These are phyloP conservation scores for Liasis olivaceus DNA, from an alignment of 2,797 vertebrate genomes.

Conservation along the genomic window DNA sequence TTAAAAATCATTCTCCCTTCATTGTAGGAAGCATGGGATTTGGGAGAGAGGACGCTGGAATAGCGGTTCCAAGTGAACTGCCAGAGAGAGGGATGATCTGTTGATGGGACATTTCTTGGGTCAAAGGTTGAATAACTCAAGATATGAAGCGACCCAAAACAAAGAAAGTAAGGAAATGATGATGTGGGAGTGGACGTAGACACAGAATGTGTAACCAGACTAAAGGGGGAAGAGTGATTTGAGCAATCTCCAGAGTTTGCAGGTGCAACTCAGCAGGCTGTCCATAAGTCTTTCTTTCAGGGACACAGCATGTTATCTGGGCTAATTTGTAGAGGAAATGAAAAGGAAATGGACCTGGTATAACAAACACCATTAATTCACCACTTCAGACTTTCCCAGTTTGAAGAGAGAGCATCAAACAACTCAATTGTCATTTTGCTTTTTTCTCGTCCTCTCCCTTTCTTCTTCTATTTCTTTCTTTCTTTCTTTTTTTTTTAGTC, in stretches of 20 bases:
- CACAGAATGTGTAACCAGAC: neutral
- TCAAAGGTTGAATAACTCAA: too few relatives aligned
- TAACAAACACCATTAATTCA: slow-evolving; percentile 77
- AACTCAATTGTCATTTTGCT: slow-evolving; percentile 70
- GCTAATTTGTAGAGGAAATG: slow-evolving; percentile 78
- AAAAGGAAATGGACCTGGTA: slow-evolving; percentile 78
- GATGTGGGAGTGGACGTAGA: neutral
- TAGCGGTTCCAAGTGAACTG: neutral
- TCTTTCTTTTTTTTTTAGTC: slow-evolving; percentile 49
- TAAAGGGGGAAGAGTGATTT: slow-evolving; percentile 15
- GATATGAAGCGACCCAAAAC: neutral
- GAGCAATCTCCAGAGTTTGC: slow-evolving; percentile 51
- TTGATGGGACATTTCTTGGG: neutral
- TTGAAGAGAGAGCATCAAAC: slow-evolving; percentile 73
- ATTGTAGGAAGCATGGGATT: neutral
- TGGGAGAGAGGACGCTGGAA: neutral
- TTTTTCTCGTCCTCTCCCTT: slow-evolving; percentile 11
- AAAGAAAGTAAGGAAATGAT: neutral
- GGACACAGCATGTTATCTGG: slow-evolving; percentile 70
- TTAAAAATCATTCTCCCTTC: neutral
- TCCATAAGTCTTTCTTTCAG: slow-evolving; percentile 60
- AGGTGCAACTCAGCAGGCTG: slow-evolving; percentile 71
- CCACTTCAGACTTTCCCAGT: slow-evolving; percentile 68
- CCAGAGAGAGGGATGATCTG: neutral
- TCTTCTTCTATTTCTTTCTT: slow-evolving; percentile 63